Evolutionary conservation across 2,888 invertebrate genomes (phyloP), one percentile per base, ranked within the genome.

Genomic region (Masnerella sp.): DNA sequence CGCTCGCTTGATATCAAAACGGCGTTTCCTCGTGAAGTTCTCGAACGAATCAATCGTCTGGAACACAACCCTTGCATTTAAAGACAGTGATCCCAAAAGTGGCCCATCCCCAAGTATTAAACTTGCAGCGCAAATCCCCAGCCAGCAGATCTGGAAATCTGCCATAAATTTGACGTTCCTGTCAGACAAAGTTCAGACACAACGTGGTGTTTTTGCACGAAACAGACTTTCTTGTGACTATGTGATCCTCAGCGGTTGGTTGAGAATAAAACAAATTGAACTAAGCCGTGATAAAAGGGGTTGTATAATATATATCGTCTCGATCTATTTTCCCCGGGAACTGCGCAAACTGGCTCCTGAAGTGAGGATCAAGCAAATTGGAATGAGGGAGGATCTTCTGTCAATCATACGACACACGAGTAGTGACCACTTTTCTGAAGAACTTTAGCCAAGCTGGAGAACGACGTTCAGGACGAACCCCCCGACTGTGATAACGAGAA

Each of bases 391-490:
- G 90, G 91, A 92, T 88, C 89, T 92, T 88, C 89, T 91, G 86
- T 91, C 92, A 83, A 92, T 93, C 84, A 94, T 94, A 88, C 90
- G 93, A 85, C 93, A 94, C 89, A 94, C 94, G 76, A 93, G 93
- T 78, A 93, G 93, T 79, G 93, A 93, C 81, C 94, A 94, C 86
- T 94, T 92, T 87, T 92, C 93, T 90, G 93, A 93, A 91, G 84
- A 86, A 80, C 85, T 86, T 80, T 85, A 85, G 85, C 85, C 80
- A 64, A 49, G 18, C 68, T 68, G 70, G 69, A 73, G 47, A 42
- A 7, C 42, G 30, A 38, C 7, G 73, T 59, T 62, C 75, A 59
- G 18, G 65, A 65, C 62, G 62, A 68, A 52, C 62, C 56, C 22
- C 75, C 67, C 17, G 56, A 70, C 73, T 75, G 73, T 75, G 75